These are phyloP conservation scores for Zaprionus gabonicus DNA, from an alignment of 1,140 invertebrate species.

Conservation along the genomic window DNA sequence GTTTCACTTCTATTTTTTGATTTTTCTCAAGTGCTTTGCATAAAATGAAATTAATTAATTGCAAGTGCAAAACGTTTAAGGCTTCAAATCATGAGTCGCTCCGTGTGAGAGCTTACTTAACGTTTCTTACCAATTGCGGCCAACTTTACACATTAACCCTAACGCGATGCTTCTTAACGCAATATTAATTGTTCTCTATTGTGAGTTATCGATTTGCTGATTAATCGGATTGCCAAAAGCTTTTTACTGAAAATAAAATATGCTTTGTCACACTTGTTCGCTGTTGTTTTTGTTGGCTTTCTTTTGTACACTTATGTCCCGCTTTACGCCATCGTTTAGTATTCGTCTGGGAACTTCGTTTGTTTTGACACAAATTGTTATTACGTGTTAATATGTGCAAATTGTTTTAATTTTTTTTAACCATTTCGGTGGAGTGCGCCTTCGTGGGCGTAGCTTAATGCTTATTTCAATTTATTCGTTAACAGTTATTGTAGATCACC, in stretches of 20 bases:
- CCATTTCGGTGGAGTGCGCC: neutral
- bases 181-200: slow-evolving; percentile 1
- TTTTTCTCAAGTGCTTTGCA: slow-evolving; percentile 6
- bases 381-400: slow-evolving; percentile 72
- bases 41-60: neutral
- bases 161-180: neutral
- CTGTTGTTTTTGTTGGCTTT: slow-evolving; percentile 46
- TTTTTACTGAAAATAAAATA: slow-evolving; percentile 53
- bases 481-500: neutral
- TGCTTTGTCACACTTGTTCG: slow-evolving; percentile 4
- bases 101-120: neutral
- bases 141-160: neutral
- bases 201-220: slow-evolving; percentile 23
- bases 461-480: slow-evolving; percentile 16
- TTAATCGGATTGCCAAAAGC: slow-evolving; percentile 10
- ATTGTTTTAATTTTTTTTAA: slow-evolving; percentile 45
- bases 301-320: slow-evolving; percentile 44
- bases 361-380: slow-evolving; percentile 64
- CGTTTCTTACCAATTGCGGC: neutral
- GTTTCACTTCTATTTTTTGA: slow-evolving; percentile 18
- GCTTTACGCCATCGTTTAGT: slow-evolving; percentile 40
- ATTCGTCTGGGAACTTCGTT: slow-evolving; percentile 46
- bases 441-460: slow-evolving; percentile 6
- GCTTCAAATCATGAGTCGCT: neutral
- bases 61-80: neutral